These are phyloP conservation scores for Graptemys geographica DNA, from an alignment of 2,797 vertebrate genomes.

Conservation along the genomic window DNA sequence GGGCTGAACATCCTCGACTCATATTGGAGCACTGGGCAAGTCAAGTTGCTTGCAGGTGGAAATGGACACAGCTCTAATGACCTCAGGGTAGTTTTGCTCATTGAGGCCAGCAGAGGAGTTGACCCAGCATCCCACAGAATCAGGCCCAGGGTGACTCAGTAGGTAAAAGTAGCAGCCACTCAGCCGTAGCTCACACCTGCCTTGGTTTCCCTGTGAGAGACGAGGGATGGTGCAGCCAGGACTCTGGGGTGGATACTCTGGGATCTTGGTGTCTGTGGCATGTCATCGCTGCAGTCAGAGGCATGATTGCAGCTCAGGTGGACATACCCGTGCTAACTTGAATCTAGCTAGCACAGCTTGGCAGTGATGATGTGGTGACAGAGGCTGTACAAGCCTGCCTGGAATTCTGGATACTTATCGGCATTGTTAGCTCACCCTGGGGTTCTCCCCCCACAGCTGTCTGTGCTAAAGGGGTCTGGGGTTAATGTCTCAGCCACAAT, in stretches of 20 bases:
- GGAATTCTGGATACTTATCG: too few species aligned
- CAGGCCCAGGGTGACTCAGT: background rate
- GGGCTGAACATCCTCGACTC: fast-evolving
- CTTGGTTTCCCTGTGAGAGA: background rate
- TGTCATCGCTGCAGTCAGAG: too few species aligned
- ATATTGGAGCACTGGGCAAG: background rate
- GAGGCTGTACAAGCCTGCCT: too few species aligned
- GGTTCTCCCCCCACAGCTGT: background rate
- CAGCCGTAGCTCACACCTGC: background rate
- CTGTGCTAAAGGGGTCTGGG: background rate
- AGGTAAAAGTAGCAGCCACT: background rate
- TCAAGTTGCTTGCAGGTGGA: fast-evolving
- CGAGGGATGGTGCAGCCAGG: background rate
- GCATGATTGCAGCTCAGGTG: too few species aligned
- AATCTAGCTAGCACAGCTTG: too few species aligned
- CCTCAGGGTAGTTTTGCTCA: fast-evolving
- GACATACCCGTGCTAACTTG: too few species aligned
- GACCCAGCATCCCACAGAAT: background rate
- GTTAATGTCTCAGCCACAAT: slow-evolving; percentile 45
- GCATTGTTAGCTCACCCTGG: too few species aligned
- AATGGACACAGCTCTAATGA: background rate
- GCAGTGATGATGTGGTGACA: too few species aligned
- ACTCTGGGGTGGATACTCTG: background rate
- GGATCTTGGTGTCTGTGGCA: background rate
- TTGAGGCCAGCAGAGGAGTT: too few species aligned